Percentiles rank a stretch among this genome's conserved stretches.
These are phyloP conservation scores for Megaceryle torquata DNA, from an alignment of 2,113 vertebrate species.

Conservation along the genomic window DNA sequence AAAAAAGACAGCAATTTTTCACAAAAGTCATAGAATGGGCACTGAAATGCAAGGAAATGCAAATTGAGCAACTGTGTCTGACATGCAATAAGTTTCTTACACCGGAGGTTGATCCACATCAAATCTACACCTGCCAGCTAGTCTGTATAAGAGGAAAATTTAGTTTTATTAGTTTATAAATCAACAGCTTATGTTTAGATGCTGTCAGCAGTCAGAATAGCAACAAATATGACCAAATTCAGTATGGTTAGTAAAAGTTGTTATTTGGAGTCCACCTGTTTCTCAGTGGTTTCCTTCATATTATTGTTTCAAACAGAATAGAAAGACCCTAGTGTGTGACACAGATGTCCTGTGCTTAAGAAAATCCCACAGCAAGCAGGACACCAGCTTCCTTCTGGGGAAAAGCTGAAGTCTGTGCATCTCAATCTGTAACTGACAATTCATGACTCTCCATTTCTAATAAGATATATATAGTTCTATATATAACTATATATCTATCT, in stretches of 20 bases:
- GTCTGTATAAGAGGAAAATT: neutral
- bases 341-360: neutral
- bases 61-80: neutral
- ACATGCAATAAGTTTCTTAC: neutral
- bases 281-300: neutral
- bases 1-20: neutral
- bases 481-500: no score
- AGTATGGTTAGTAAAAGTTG: neutral
- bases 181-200: neutral
- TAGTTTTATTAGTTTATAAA: neutral
- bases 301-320: neutral
- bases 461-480: neutral
- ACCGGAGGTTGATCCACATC: fast-evolving
- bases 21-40: neutral
- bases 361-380: neutral
- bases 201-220: neutral
- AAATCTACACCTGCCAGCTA: neutral
- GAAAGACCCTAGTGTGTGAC: fast-evolving
- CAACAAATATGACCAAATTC: neutral
- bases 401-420: neutral
- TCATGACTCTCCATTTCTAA: neutral
- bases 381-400: neutral
- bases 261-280: neutral
- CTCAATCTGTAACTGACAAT: neutral
- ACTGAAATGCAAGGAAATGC: neutral